Evolutionary conservation across 1,140 invertebrate species (phyloP).

Genomic region (Drosophila kepulauana): DNA sequence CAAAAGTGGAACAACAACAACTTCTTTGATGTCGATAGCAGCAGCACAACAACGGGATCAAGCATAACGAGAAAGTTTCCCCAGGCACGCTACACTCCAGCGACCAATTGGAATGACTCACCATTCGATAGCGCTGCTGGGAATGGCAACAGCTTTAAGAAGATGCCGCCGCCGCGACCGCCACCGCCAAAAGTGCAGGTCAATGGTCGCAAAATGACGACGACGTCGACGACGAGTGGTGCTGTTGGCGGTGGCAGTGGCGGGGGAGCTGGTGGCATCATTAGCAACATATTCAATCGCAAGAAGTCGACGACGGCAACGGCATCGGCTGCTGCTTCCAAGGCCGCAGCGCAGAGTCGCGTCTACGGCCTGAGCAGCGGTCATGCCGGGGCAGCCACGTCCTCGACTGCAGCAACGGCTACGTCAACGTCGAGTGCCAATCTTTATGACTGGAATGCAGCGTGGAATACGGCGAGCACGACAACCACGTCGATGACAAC

Average conservation of each 20-base stretch:
- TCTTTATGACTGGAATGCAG: conserved; percentile 72
- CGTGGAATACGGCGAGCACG: conserved; percentile 64
- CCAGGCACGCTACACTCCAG: conserved; percentile 76
- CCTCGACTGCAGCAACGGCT: neutral
- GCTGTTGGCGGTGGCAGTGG: conserved; percentile 7
- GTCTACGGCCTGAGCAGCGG: conserved; percentile 85
- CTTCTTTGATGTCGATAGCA: conserved; percentile 37
- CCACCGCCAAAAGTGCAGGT: conserved; percentile 76
- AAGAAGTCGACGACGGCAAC: conserved; percentile 62
- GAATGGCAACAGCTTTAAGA: conserved; percentile 60
- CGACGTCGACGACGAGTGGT: conserved; percentile 7
- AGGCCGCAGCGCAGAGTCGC: conserved; percentile 84
- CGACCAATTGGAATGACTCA: conserved; percentile 80
- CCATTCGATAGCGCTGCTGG: conserved; percentile 55
- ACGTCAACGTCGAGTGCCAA: conserved; percentile 10
- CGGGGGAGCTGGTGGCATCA: conserved; percentile 58
- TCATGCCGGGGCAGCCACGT: conserved; percentile 60
- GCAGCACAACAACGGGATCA: conserved; percentile 30
- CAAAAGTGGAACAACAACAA: conserved; percentile 47
- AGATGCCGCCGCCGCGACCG: conserved; percentile 79
- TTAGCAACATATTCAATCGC: conserved; percentile 84
- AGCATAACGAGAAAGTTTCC: conserved; percentile 80
- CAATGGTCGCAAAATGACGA: conserved; percentile 56
- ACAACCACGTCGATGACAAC: conserved; percentile 22
- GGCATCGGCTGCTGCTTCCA: conserved; percentile 66